Percentiles rank a stretch among this genome's conserved stretches.
Conservation (phyloP, 2,888 invertebrate genomes). For the Lasioglossum lativentre region DNA sequence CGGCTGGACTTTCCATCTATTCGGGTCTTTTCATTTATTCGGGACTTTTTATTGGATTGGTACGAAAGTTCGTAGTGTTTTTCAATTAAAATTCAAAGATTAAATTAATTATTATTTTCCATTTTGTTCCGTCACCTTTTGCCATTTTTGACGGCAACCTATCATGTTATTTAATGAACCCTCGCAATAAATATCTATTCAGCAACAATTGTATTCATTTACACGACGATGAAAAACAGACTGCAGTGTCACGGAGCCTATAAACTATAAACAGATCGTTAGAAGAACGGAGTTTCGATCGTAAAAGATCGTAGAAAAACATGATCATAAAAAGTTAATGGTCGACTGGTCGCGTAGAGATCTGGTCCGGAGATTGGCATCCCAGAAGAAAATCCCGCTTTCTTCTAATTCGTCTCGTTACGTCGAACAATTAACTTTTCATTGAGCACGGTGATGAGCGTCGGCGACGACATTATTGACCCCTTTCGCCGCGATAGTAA, state of each 20-base stretch:
- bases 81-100: no score
- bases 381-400: background rate
- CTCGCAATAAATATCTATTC: no score
- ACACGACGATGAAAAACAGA: no score
- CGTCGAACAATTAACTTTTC: slow-evolving; percentile 4
- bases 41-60: background rate
- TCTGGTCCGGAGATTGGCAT: background rate
- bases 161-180: no score
- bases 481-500: slow-evolving; percentile 1
- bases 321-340: background rate
- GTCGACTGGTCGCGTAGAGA: background rate
- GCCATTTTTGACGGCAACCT: no score
- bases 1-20: background rate
- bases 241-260: background rate
- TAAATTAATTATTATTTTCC: no score
- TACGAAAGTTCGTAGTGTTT: no score
- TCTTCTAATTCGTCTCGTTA: slow-evolving; percentile 12
- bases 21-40: background rate
- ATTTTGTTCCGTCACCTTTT: no score
- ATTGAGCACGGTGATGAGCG: background rate
- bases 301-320: background rate
- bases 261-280: background rate
- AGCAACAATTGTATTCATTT: no score
- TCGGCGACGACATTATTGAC: slow-evolving; percentile 10
- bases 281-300: background rate